Conservation (phyloP, 2,888 invertebrate genomes). For the Germaria angustata region DNA sequence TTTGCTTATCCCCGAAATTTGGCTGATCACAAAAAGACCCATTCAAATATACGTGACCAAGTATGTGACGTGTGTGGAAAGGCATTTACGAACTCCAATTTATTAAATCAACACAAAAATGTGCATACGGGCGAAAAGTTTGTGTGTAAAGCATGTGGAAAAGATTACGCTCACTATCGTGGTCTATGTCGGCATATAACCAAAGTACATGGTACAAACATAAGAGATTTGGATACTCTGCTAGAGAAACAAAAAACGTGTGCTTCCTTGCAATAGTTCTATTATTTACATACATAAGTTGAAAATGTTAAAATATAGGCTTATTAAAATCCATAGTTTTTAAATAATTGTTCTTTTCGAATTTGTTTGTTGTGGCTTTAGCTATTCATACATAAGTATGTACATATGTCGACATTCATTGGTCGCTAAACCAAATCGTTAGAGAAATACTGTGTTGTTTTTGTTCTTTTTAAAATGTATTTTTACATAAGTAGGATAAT, state of each 20-base stretch:
- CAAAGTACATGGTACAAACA: conserved; percentile 48
- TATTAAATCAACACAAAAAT: conserved; percentile 66
- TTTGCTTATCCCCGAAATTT: conserved; percentile 62
- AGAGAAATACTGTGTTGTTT: no score
- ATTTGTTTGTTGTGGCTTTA: no score
- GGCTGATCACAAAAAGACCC: conserved; percentile 63
- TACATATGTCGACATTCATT: no score
- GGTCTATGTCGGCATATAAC: conserved; percentile 58
- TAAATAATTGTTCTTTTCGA: no score
- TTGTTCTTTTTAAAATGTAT: no score
- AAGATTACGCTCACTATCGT: conserved; percentile 62
- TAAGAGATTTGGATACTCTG: conserved; percentile 46
- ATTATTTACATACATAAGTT: not conserved
- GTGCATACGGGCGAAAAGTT: conserved; percentile 61
- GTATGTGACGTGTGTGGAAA: conserved; percentile 67
- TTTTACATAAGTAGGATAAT: no score
- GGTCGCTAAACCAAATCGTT: no score
- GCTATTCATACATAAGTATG: no score
- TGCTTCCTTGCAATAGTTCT: not conserved
- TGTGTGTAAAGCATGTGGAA: conserved; percentile 62
- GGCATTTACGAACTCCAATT: conserved; percentile 60
- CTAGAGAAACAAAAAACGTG: conserved; percentile 32
- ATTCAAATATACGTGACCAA: conserved; percentile 64
- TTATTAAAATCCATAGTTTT: no score
- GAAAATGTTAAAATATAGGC: not conserved